These are phyloP conservation scores for Cossypha caffra DNA, from an alignment of 2,797 vertebrate genomes.

Conservation along the genomic window DNA sequence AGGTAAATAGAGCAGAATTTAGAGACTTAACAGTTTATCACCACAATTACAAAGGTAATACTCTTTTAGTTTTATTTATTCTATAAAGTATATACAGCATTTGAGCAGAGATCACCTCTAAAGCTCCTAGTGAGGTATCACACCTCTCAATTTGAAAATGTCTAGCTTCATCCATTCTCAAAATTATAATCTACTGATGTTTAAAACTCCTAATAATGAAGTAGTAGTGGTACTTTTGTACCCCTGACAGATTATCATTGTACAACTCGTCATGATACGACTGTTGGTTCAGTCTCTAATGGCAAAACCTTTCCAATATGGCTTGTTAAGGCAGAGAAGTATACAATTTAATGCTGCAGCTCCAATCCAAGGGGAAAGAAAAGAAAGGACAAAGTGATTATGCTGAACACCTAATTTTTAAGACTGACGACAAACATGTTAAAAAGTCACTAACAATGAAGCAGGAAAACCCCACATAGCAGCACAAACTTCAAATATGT, in stretches of 20 bases:
- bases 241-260: not conserved
- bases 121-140: not conserved
- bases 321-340: not conserved
- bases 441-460: not conserved
- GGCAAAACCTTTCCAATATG: not conserved
- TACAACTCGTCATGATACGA: rapidly evolving
- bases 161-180: not conserved
- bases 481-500: not conserved
- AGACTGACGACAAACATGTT: not conserved
- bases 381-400: not conserved
- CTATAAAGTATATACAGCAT: not conserved
- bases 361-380: not conserved
- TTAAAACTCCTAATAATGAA: not conserved
- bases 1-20: not conserved
- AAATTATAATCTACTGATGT: not conserved
- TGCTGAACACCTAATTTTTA: not conserved
- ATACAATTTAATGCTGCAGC: not conserved
- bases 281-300: not conserved
- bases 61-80: not conserved
- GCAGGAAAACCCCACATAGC: not conserved
- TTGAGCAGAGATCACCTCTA: not conserved
- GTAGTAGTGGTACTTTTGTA: not conserved
- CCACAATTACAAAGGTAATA: not conserved
- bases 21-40: not conserved
- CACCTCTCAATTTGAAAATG: not conserved